Base-by-base conservation (phyloP, 2,888 invertebrate species). In the Polyploca ridens region DNA sequence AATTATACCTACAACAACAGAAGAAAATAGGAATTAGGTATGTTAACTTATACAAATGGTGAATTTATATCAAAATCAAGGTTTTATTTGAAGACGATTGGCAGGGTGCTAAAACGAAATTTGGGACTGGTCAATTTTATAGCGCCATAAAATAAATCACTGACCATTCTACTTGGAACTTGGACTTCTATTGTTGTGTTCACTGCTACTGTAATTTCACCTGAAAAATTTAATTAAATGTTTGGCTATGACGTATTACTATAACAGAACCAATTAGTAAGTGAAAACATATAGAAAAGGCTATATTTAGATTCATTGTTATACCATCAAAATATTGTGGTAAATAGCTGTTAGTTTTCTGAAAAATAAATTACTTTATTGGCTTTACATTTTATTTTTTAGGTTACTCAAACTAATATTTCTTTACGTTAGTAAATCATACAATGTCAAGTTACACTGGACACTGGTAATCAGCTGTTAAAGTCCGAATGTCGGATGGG, bases 401-500 rank as follows among this genome's bases (percentile, higher is more conserved):
- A 14, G 13, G 13, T 44, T 14, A 44, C 14, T 14, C 14, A 14
- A 14, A 6, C 7, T 14, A 44, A 3, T 1, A 1, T 41, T 11
- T 41, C 3, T 46, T 46, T 46, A n/a, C 7, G 16, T 49, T 7
- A n/a, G 16, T 16, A 16, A 16, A 49, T 16, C 49, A 14, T 14
- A 33, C 33, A 59, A 16, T 38, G n/a, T 38, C 59, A 60, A 16
- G 59, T 38, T 38, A 60, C 59, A 16, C 38, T 60, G 59, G 59
- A 3, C 35, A 8, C n/a, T 60, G 38, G 38, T 38, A 58, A 14
- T 58, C 58, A 61, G 69, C 66, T 71, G 70, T 68, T 69, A 65
- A 67, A 63, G 66, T 60, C 63, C 63, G 69, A 72, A 71, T 70
- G 73, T 72, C 73, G 72, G 72, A 72, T 73, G 69, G 73, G 71